phyloP scores from a whole-genome alignment of 2,888 invertebrate species.

The Opisthograptis luteolata region DNA sequence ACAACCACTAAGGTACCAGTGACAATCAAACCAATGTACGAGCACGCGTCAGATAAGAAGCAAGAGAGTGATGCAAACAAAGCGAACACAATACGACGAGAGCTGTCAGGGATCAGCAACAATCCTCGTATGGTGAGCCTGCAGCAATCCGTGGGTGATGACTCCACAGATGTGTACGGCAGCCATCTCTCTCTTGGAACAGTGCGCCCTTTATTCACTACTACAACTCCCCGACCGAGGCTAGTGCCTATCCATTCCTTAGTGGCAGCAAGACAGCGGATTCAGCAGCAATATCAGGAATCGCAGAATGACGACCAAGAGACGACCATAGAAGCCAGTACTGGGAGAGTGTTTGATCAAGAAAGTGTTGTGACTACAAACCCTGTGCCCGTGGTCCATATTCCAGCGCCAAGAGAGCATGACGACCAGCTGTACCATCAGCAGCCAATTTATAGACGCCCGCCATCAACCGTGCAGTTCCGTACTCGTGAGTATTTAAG shows the following conservation, averaged over 20 bases:
- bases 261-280: slow-evolving; percentile 76
- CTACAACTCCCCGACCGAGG: slow-evolving; percentile 84
- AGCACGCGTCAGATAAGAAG: slow-evolving; percentile 74
- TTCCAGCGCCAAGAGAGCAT: slow-evolving; percentile 70
- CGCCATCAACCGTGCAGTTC: slow-evolving; percentile 66
- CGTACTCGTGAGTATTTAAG: slow-evolving; percentile 76
- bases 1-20: slow-evolving; percentile 68
- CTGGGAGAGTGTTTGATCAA: slow-evolving; percentile 77
- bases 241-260: slow-evolving; percentile 80
- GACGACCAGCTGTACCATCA: slow-evolving; percentile 72
- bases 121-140: slow-evolving; percentile 83
- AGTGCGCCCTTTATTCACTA: slow-evolving; percentile 87
- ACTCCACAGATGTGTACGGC: slow-evolving; percentile 88
- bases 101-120: slow-evolving; percentile 83
- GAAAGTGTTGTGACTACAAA: slow-evolving; percentile 79
- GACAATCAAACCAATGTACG: slow-evolving; percentile 82
- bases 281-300: slow-evolving; percentile 76
- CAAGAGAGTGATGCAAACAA: slow-evolving; percentile 65
- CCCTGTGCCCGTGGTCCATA: slow-evolving; percentile 82
- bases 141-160: slow-evolving; percentile 86
- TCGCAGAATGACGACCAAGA: slow-evolving; percentile 66
- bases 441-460: slow-evolving; percentile 69
- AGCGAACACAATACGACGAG: slow-evolving; percentile 86
- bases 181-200: slow-evolving; percentile 86
- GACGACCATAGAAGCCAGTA: slow-evolving; percentile 79